Evolutionary conservation across 2,888 invertebrate species (phyloP).

Genomic region (Syrphus vitripennis): DNA sequence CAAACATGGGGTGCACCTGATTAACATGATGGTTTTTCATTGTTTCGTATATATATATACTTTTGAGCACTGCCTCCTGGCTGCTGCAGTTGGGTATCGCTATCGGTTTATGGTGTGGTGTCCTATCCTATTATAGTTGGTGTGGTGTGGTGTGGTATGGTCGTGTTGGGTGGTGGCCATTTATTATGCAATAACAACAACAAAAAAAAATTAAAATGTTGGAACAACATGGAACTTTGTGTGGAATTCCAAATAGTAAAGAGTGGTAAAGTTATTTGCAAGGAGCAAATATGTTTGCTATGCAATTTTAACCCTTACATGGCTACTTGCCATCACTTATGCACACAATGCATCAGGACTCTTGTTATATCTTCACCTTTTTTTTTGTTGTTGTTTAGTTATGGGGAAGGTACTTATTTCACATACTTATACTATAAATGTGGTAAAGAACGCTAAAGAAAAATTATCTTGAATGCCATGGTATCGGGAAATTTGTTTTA

Average conservation of each 20-base stretch:
- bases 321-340: slow-evolving; percentile 56
- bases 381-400: no score
- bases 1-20: slow-evolving; percentile 69
- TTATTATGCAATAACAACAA: slow-evolving; percentile 64
- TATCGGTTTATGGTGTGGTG: not conserved
- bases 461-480: not conserved
- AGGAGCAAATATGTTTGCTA: slow-evolving; percentile 59
- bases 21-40: slow-evolving; percentile 69
- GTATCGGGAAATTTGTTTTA: not conserved
- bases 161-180: slow-evolving; percentile 56
- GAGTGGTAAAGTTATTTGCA: slow-evolving; percentile 43
- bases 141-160: slow-evolving; percentile 5
- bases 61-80: no score
- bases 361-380: not conserved
- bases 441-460: not conserved
- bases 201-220: not conserved
- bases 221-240: slow-evolving; percentile 42
- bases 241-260: slow-evolving; percentile 46
- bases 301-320: slow-evolving; percentile 65
- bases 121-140: not conserved
- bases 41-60: slow-evolving; percentile 25
- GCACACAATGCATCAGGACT: not conserved
- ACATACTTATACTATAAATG: not conserved
- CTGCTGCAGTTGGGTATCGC: no score
- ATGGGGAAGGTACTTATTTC: no score